Conservation (phyloP, 2,888 invertebrate genomes). For the Synergus itoensis region DNA sequence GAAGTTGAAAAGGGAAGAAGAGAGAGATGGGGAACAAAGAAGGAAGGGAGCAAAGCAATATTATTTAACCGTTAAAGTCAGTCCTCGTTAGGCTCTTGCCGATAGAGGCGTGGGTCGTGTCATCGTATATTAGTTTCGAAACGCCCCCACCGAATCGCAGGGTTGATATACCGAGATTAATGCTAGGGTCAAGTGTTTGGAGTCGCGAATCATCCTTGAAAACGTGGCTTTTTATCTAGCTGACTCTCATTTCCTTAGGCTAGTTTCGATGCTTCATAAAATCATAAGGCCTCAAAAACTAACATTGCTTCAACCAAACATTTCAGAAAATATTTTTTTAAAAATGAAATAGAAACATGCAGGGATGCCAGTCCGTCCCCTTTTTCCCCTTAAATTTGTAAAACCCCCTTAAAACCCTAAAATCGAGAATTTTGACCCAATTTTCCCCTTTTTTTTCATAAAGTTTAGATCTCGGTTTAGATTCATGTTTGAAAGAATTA, state of each 20-base stretch:
- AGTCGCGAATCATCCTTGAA: conserved; percentile 58
- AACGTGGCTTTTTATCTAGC: conserved; percentile 34
- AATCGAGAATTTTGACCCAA: too few species aligned
- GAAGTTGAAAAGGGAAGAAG: neutral
- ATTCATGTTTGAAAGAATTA: too few species aligned
- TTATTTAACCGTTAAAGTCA: conserved; percentile 74
- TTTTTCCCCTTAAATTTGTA: too few species aligned
- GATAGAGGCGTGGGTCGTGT: conserved; percentile 73
- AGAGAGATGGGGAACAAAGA: neutral
- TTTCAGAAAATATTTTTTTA: too few species aligned
- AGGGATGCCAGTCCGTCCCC: too few species aligned
- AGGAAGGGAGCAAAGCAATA: conserved; percentile 59
- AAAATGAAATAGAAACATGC: too few species aligned
- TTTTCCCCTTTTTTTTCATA: too few species aligned
- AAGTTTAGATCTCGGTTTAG: too few species aligned
- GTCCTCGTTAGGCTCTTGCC: conserved; percentile 69
- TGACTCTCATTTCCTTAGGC: neutral
- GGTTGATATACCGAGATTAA: conserved; percentile 66
- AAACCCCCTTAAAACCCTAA: too few species aligned
- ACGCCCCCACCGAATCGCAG: conserved; percentile 66
- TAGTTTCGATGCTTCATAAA: neutral
- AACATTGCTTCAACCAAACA: too few species aligned
- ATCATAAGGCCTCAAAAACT: neutral
- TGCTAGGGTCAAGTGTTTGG: conserved; percentile 63
- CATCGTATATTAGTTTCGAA: conserved; percentile 72